Conservation (phyloP, 2,888 invertebrate genomes). For the Anthophora plumipes region DNA sequence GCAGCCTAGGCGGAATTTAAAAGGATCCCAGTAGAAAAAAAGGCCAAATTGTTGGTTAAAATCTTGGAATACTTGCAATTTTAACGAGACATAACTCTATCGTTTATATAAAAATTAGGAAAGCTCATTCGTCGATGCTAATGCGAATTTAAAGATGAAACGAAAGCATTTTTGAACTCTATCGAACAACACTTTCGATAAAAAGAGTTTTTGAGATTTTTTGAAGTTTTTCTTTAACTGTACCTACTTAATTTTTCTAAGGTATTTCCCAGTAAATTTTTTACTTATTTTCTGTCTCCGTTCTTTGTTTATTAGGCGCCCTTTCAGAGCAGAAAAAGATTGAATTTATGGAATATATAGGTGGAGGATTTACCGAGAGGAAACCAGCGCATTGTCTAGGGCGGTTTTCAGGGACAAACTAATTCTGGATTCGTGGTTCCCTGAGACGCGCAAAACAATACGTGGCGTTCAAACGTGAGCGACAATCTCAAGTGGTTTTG, state of each 20-base stretch:
- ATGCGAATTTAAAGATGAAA: background rate
- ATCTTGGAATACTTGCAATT: no score
- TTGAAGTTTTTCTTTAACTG: no score
- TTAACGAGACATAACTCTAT: no score
- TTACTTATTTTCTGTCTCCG: no score
- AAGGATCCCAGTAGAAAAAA: no score
- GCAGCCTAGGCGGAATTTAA: constrained; percentile 14
- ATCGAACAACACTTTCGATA: no score
- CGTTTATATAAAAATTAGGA: no score
- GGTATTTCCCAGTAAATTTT: no score
- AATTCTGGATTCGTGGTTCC: constrained; percentile 79
- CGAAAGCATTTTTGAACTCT: background rate
- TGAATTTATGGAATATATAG: background rate
- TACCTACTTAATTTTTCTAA: no score
- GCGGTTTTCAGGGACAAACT: constrained; percentile 78
- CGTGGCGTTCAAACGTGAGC: constrained; percentile 72
- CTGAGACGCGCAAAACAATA: constrained; percentile 81
- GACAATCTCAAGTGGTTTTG: constrained; percentile 71
- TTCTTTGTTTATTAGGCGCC: no score
- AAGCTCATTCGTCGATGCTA: background rate
- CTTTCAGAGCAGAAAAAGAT: background rate
- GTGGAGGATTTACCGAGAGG: constrained; percentile 50
- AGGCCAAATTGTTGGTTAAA: no score
- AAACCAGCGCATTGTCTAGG: constrained; percentile 45
- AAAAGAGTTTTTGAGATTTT: no score